A percentile compares a stretch with the other conserved stretches of the same genome.
These are phyloP conservation scores for Chymomyza procnemis DNA, from an alignment of 2,888 invertebrate genomes.

Conservation along the genomic window DNA sequence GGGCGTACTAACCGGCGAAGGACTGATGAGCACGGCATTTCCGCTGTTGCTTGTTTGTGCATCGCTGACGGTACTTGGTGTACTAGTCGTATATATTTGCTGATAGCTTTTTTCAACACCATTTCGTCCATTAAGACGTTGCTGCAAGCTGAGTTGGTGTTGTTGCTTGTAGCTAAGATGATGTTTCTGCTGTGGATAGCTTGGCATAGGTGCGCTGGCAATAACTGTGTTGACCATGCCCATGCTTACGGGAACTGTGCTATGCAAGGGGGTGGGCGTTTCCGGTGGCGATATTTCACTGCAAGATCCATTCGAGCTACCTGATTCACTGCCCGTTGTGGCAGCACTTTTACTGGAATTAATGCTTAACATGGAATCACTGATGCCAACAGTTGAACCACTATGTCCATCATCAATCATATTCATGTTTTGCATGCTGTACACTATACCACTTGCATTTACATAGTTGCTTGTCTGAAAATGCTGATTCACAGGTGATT, in stretches of 20 bases:
- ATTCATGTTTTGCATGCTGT: conserved; percentile 75
- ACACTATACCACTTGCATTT: conserved; percentile 56
- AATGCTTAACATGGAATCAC: conserved; percentile 53
- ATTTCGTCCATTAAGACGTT: conserved; percentile 76
- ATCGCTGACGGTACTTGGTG: conserved; percentile 44
- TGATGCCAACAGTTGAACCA: conserved; percentile 31
- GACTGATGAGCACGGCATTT: conserved; percentile 73
- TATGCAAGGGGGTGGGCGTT: conserved; percentile 73
- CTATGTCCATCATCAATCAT: conserved; percentile 32
- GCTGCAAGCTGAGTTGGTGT: conserved; percentile 73
- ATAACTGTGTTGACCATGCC: conserved; percentile 50
- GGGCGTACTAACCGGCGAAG: conserved; percentile 68
- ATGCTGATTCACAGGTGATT: conserved; percentile 67
- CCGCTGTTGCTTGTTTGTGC: conserved; percentile 37
- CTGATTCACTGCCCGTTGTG: conserved; percentile 76
- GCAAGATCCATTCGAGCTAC: conserved; percentile 78
- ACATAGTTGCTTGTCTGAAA: conserved; percentile 70
- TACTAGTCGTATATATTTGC: conserved; percentile 62
- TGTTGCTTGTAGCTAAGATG: conserved; percentile 74
- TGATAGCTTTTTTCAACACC: conserved; percentile 61
- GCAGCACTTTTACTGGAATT: conserved; percentile 72
- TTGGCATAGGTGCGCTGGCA: conserved; percentile 17
- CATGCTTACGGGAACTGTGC: conserved; percentile 42
- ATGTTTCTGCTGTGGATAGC: conserved; percentile 57
- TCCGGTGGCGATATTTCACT: conserved; percentile 78